phyloP scores from a whole-genome alignment of 1,140 invertebrate genomes.

The Ectropis grisescens region DNA sequence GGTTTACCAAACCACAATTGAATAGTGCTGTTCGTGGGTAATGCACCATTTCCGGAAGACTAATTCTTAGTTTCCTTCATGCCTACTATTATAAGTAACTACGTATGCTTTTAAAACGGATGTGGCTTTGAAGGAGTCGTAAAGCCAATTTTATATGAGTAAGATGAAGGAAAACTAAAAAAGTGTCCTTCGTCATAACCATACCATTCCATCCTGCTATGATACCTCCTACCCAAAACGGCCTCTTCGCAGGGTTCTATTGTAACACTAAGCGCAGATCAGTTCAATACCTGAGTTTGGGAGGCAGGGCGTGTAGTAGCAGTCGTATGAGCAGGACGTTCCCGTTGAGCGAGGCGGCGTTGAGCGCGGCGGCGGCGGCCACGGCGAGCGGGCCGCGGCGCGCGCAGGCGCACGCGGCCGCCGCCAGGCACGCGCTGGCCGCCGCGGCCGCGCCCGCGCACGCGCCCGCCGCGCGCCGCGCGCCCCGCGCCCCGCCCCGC shows the following conservation, averaged over 20 bases:
- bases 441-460: conserved; percentile 36
- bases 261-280: background rate
- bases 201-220: background rate
- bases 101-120: too few species aligned
- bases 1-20: too few species aligned
- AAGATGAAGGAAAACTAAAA: too few species aligned
- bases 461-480: conserved; percentile 28
- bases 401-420: conserved; percentile 33
- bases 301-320: conserved; percentile 42
- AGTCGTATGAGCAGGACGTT: conserved; percentile 48
- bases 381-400: conserved; percentile 29
- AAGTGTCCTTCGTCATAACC: too few species aligned
- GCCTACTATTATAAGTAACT: too few species aligned
- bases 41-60: too few species aligned
- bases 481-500: conserved; percentile 30
- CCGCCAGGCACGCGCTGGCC: conserved; percentile 31
- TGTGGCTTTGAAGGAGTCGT: too few species aligned
- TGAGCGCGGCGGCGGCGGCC: conserved; percentile 40
- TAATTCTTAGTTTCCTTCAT: too few species aligned
- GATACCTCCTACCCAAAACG: background rate
- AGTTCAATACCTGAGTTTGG: conserved; percentile 41
- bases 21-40: too few species aligned
- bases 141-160: too few species aligned
- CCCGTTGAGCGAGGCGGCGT: conserved; percentile 49
- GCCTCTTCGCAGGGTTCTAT: background rate